These are phyloP conservation scores for Sebastiscus albofasciatus DNA, from an alignment of 2,797 vertebrate species.

Conservation along the genomic window DNA sequence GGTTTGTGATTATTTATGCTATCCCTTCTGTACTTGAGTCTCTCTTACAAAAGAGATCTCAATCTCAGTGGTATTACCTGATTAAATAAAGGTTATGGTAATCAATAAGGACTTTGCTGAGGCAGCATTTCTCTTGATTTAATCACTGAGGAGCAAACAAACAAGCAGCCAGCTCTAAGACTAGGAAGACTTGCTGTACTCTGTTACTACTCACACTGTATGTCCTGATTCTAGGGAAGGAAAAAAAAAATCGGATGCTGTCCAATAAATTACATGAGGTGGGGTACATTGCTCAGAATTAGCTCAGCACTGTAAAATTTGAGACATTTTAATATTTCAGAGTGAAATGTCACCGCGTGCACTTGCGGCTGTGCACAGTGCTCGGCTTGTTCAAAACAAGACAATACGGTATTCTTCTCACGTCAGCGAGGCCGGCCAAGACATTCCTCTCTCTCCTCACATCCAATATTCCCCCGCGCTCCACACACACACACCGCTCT, in stretches of 20 bases:
- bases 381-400: constrained; percentile 26
- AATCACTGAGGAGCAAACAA: constrained; percentile 26
- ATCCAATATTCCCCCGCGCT: constrained; percentile 36
- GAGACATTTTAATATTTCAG: constrained; percentile 38
- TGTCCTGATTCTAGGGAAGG: background rate
- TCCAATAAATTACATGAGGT: background rate
- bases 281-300: constrained; percentile 8
- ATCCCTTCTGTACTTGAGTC: background rate
- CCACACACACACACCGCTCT: background rate
- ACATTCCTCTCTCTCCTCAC: constrained; percentile 39
- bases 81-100: constrained; percentile 38
- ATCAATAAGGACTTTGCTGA: constrained; percentile 34
- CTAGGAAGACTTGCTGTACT: background rate
- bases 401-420: constrained; percentile 60
- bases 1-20: background rate
- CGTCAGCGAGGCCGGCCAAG: constrained; percentile 25
- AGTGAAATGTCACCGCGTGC: constrained; percentile 42
- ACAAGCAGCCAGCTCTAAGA: background rate
- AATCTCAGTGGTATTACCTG: constrained; percentile 22
- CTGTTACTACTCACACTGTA: background rate
- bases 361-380: background rate
- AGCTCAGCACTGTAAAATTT: constrained; percentile 36
- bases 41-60: background rate
- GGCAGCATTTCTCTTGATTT: constrained; percentile 27
- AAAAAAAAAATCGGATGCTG: background rate